Conservation (phyloP, 2,113 vertebrate species). For the Vombatus ursinus region DNA sequence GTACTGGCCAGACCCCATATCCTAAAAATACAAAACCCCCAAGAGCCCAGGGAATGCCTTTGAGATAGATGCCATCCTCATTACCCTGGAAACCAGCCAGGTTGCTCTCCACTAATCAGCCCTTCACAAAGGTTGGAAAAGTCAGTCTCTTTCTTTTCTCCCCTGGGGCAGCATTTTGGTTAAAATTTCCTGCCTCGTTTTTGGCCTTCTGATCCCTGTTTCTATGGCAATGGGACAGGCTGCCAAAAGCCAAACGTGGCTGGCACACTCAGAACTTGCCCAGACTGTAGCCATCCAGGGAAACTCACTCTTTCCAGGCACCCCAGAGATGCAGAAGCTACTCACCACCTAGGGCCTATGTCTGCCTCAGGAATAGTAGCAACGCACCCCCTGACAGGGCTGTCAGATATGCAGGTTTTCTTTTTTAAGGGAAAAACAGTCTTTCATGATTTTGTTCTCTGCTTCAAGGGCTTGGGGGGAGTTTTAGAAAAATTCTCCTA, state of each 20-base stretch:
- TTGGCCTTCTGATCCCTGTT: neutral
- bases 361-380: neutral
- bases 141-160: neutral
- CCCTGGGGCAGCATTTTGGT: neutral
- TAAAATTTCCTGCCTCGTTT: slow-evolving; percentile 1
- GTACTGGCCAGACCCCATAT: neutral
- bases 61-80: slow-evolving; percentile 18
- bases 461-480: neutral
- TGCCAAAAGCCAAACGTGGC: neutral
- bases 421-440: neutral
- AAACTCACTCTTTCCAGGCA: neutral
- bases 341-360: neutral
- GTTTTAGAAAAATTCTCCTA: neutral
- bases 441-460: neutral
- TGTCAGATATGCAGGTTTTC: neutral
- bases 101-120: neutral
- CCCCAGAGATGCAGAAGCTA: neutral
- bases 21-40: neutral
- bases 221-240: neutral
- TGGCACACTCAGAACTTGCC: neutral
- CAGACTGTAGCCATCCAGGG: neutral
- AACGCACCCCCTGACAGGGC: neutral
- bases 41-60: neutral
- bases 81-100: slow-evolving; percentile 21
- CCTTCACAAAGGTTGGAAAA: neutral